Conservation (phyloP, 2,113 vertebrate genomes). For the Prolemur simus region DNA sequence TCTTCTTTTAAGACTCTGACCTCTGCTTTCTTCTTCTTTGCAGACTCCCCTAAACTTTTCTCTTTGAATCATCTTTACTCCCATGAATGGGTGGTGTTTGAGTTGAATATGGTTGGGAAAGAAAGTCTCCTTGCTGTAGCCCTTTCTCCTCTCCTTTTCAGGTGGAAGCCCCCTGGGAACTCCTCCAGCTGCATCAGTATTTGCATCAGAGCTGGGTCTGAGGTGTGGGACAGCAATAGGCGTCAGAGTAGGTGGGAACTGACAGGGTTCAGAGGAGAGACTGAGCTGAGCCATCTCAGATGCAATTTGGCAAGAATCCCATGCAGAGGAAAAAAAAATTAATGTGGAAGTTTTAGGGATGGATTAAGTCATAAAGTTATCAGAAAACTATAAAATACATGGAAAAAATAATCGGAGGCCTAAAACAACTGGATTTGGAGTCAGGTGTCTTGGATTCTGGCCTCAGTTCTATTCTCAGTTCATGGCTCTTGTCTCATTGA, state of each 20-base stretch:
- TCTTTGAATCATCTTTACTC: background rate
- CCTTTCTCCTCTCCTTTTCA: background rate
- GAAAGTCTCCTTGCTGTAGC: background rate
- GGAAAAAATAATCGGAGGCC: background rate
- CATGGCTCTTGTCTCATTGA: background rate
- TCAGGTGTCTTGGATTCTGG: background rate
- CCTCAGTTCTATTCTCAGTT: background rate
- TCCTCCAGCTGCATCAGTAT: background rate
- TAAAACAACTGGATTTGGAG: background rate
- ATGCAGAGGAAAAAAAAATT: rapidly evolving
- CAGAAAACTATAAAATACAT: background rate
- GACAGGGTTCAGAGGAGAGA: background rate
- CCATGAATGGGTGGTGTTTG: background rate
- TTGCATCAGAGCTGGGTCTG: background rate
- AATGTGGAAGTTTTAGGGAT: background rate
- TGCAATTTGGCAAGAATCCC: background rate
- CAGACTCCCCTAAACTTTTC: background rate
- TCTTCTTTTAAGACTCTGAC: background rate
- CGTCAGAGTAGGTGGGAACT: background rate
- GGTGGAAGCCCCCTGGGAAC: background rate
- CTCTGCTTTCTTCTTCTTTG: background rate
- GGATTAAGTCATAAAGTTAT: background rate
- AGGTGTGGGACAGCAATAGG: rapidly evolving
- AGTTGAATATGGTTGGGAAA: background rate
- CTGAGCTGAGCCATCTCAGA: background rate